Percentiles rank a stretch among this genome's conserved stretches.
Conservation (phyloP, 2,888 invertebrate genomes). For the Fissipunctia ypsillon region DNA sequence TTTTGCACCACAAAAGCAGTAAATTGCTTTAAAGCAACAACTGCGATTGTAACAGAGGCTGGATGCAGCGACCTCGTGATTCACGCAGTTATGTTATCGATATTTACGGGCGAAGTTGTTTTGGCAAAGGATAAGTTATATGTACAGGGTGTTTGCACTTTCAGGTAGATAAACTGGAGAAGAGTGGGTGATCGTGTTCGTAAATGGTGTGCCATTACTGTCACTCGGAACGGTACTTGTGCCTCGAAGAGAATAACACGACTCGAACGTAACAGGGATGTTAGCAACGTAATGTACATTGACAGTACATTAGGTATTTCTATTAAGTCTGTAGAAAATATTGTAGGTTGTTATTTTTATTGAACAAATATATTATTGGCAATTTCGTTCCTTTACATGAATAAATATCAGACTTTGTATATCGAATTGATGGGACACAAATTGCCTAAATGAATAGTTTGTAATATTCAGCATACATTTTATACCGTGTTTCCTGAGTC, state of each 20-base stretch:
- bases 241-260: slow-evolving; percentile 42
- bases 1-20: slow-evolving; percentile 71
- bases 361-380: not conserved
- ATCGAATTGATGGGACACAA: not conserved
- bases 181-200: slow-evolving; percentile 52
- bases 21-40: slow-evolving; percentile 68
- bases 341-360: not conserved
- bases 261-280: slow-evolving; percentile 17
- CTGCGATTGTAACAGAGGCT: slow-evolving; percentile 44
- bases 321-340: slow-evolving; percentile 29
- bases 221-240: slow-evolving; percentile 10
- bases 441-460: not conserved
- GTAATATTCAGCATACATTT: not conserved
- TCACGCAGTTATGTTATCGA: slow-evolving; percentile 49
- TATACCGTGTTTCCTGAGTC: not conserved
- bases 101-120: slow-evolving; percentile 63
- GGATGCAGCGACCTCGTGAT: slow-evolving; percentile 49
- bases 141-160: slow-evolving; percentile 41
- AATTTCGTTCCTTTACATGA: not conserved
- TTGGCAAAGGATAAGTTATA: slow-evolving; percentile 51
- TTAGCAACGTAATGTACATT: slow-evolving; percentile 28
- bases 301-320: slow-evolving; percentile 46
- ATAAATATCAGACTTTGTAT: not conserved
- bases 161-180: slow-evolving; percentile 41
- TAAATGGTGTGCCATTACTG: slow-evolving; percentile 56